Percentiles rank a stretch among this genome's conserved stretches.
Conservation (phyloP, 2,113 vertebrate species). For the Onychorhynchus coronatus region DNA sequence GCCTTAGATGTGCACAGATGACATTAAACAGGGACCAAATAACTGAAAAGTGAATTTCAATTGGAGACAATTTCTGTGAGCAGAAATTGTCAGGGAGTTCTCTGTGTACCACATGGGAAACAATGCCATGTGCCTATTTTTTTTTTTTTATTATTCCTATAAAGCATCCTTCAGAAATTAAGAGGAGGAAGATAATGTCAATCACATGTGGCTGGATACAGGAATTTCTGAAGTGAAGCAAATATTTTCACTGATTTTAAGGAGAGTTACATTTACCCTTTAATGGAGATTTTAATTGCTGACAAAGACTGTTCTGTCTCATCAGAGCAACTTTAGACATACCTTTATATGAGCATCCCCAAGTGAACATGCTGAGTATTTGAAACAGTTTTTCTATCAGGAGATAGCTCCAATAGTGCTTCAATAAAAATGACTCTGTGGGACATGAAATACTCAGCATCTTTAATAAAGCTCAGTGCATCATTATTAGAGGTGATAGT, state of each 20-base stretch:
- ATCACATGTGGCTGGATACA: background rate
- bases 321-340: background rate
- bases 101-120: background rate
- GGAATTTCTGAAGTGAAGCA: background rate
- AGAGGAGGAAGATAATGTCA: background rate
- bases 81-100: background rate
- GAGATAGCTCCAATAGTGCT: background rate
- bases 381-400: background rate
- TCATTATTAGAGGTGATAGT: background rate
- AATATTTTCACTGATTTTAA: constrained; percentile 1
- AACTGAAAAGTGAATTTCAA: constrained; percentile 10
- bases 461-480: background rate
- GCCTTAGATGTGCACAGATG: background rate
- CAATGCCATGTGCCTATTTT: background rate
- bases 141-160: background rate
- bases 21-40: background rate
- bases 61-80: background rate
- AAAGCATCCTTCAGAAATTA: background rate
- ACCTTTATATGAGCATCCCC: background rate
- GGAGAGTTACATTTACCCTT: background rate
- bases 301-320: background rate
- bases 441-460: background rate
- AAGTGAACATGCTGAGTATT: background rate
- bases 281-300: constrained; percentile 18
- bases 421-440: background rate